These are phyloP conservation scores for Chaetoderma sp. DNA, from an alignment of 2,888 invertebrate genomes.

Conservation along the genomic window DNA sequence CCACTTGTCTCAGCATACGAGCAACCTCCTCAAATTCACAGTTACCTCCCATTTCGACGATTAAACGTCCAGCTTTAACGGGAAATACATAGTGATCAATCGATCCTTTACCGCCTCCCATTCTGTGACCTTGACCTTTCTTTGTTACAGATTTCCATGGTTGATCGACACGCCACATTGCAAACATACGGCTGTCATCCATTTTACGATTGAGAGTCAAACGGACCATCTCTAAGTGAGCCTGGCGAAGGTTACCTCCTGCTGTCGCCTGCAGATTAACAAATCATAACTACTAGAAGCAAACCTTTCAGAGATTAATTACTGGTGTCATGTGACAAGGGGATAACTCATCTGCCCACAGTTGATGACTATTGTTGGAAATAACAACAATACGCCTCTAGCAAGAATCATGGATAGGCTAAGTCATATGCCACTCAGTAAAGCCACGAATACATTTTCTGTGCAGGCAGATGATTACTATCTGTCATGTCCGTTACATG, in stretches of 20 bases:
- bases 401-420: too few species aligned
- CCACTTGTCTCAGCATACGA: constrained; percentile 75
- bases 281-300: not conserved
- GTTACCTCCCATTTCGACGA: constrained; percentile 92
- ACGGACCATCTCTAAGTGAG: constrained; percentile 92
- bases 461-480: too few species aligned
- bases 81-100: constrained; percentile 97
- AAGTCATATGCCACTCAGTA: too few species aligned
- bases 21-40: constrained; percentile 79
- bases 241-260: constrained; percentile 84
- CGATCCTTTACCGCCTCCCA: constrained; percentile 96
- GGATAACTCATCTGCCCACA: too few species aligned
- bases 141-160: constrained; percentile 92
- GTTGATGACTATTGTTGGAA: too few species aligned
- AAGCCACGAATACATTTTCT: too few species aligned
- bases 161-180: constrained; percentile 91
- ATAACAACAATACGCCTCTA: too few species aligned
- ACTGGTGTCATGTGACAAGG: too few species aligned
- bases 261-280: constrained; percentile 77
- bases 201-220: constrained; percentile 82
- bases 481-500: too few species aligned
- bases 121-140: constrained; percentile 86
- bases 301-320: not conserved
- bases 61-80: constrained; percentile 87
- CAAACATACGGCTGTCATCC: constrained; percentile 87